phyloP scores from a whole-genome alignment of 2,888 invertebrate species.

The Platycnemis pennipes region DNA sequence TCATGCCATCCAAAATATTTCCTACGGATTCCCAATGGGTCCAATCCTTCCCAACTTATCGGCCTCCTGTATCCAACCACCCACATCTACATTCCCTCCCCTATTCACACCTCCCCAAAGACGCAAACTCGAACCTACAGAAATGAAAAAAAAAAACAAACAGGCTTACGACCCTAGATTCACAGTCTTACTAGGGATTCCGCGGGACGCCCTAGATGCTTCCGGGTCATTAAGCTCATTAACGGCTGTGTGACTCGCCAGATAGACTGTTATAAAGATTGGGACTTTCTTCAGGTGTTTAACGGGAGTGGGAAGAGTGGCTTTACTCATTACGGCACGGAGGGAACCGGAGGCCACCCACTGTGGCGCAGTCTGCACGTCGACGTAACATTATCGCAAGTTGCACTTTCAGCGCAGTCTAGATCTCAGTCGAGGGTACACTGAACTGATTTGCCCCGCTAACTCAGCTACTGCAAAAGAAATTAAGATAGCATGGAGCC shows the following conservation, averaged over 20 bases:
- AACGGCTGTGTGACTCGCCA: background rate
- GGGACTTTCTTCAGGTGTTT: background rate
- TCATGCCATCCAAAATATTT: no score
- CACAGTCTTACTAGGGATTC: slow-evolving; percentile 10
- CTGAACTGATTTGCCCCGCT: background rate
- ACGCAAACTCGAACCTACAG: background rate
- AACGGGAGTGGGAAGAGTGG: background rate
- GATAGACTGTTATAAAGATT: background rate
- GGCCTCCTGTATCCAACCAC: no score
- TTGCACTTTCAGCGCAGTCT: background rate
- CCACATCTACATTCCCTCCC: background rate
- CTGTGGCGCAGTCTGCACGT: background rate
- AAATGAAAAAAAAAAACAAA: background rate
- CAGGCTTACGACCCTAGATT: background rate
- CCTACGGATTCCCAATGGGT: no score
- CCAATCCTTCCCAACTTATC: no score
- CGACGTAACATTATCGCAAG: background rate
- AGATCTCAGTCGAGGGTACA: background rate
- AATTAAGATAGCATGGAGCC: background rate
- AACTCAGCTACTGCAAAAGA: background rate
- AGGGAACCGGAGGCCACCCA: background rate
- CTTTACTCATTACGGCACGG: background rate
- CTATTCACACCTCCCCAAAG: background rate
- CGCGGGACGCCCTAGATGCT: background rate
- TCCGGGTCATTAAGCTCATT: slow-evolving; percentile 29